Conservation (phyloP, 2,113 vertebrate species). For the Podarcis muralis region DNA sequence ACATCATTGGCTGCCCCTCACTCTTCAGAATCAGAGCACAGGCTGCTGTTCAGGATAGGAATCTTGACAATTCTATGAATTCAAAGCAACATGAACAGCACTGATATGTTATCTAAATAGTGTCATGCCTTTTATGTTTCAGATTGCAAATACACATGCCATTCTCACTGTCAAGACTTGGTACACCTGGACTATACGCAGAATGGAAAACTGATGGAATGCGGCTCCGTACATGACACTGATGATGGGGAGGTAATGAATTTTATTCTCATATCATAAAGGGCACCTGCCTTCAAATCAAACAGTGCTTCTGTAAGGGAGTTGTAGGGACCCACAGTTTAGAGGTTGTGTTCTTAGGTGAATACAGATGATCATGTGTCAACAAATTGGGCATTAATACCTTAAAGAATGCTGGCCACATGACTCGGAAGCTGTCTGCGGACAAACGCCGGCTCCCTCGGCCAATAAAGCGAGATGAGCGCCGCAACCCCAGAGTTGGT, state of each 20-base stretch:
- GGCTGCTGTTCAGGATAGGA: not conserved
- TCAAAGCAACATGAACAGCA: not conserved
- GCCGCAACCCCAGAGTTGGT: no score
- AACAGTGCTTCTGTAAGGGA: not conserved
- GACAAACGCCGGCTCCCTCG: no score
- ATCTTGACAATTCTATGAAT: not conserved
- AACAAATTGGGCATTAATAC: not conserved
- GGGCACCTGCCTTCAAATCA: accelerated
- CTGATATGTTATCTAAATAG: slow-evolving; percentile 20
- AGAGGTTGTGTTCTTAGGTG: not conserved
- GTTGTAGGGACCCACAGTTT: not conserved
- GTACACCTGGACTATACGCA: slow-evolving; percentile 74
- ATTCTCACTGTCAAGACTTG: slow-evolving; percentile 74
- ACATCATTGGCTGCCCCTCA: not conserved
- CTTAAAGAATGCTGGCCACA: no score
- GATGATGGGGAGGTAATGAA: slow-evolving; percentile 59
- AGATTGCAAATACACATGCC: slow-evolving; percentile 79
- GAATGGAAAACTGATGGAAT: slow-evolving; percentile 68
- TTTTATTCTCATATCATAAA: not conserved
- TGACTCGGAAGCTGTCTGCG: no score
- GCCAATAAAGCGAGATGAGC: no score
- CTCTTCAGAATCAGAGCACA: not conserved
- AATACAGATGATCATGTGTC: not conserved
- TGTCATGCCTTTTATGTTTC: slow-evolving; percentile 36
- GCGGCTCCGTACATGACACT: not conserved